Percentiles rank a stretch among this genome's conserved stretches.
Evolutionary conservation across 2,113 vertebrate genomes (phyloP).

Genomic region (Stictonetta naevosa): DNA sequence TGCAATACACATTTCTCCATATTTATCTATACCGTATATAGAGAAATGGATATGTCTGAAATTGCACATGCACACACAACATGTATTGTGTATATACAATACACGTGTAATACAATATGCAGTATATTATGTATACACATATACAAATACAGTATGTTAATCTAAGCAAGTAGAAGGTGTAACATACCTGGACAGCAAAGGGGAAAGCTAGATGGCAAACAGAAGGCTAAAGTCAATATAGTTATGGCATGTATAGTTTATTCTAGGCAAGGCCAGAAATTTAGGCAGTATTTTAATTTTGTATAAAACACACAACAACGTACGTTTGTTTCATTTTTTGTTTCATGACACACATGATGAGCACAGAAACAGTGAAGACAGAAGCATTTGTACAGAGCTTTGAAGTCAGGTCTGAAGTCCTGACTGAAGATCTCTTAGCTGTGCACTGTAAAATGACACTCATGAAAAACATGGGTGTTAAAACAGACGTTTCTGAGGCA

Average conservation of each 20-base stretch:
- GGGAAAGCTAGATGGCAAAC: not conserved
- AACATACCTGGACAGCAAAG: not conserved
- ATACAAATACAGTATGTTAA: not conserved
- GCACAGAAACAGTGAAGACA: not conserved
- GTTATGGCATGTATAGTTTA: not conserved
- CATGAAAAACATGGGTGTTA: not conserved
- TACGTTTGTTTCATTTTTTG: not conserved
- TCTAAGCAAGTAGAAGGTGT: not conserved
- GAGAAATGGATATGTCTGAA: not conserved
- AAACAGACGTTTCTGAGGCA: not conserved
- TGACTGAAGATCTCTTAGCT: not conserved
- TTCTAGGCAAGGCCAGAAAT: not conserved
- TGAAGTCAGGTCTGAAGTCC: not conserved
- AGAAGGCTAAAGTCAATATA: not conserved
- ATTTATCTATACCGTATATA: not conserved
- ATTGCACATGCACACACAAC: fast-evolving
- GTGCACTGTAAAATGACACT: not conserved
- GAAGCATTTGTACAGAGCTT: not conserved
- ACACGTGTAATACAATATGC: too few species aligned
- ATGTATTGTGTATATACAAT: not conserved
- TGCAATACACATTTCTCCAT: not conserved
- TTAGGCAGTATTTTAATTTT: not conserved
- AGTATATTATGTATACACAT: not conserved
- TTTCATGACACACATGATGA: not conserved
- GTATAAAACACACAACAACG: fast-evolving